Evolutionary conservation across 2,797 vertebrate genomes (phyloP).

Genomic region (Lates japonicus): DNA sequence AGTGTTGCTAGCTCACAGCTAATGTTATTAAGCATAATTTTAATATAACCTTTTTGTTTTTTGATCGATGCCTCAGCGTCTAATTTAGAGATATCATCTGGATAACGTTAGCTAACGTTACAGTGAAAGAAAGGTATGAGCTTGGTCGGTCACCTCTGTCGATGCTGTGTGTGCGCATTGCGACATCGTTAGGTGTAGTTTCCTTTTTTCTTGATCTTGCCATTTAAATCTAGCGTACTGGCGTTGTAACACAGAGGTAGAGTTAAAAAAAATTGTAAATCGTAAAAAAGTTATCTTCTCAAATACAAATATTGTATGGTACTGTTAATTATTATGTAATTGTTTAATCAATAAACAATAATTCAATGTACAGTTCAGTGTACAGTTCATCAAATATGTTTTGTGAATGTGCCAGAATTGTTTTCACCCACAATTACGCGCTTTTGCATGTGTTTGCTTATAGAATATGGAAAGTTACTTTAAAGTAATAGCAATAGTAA

Average conservation of each 20-base stretch:
- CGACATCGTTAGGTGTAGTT: constrained; percentile 54
- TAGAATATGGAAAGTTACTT: neutral
- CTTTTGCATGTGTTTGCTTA: neutral
- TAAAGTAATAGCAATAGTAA: rapidly evolving
- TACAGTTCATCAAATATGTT: rapidly evolving
- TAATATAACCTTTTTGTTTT: neutral
- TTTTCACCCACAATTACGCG: neutral
- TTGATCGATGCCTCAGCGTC: rapidly evolving
- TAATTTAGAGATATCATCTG: rapidly evolving
- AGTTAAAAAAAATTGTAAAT: neutral
- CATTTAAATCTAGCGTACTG: neutral
- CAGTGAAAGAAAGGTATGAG: neutral
- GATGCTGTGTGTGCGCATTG: constrained; percentile 62
- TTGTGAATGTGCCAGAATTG: neutral
- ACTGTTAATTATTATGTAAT: neutral
- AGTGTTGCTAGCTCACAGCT: constrained; percentile 15
- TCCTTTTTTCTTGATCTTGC: neutral
- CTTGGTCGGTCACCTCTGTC: neutral
- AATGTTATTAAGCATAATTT: neutral
- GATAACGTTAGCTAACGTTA: neutral
- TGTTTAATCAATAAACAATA: neutral
- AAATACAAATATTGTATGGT: neutral
- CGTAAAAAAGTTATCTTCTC: no score
- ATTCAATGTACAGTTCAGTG: no score
- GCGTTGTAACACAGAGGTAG: neutral